A percentile compares a stretch with the other conserved stretches of the same genome.
Conservation (phyloP, 2,797 vertebrate genomes). For the Stomatorhinus walkeri region DNA sequence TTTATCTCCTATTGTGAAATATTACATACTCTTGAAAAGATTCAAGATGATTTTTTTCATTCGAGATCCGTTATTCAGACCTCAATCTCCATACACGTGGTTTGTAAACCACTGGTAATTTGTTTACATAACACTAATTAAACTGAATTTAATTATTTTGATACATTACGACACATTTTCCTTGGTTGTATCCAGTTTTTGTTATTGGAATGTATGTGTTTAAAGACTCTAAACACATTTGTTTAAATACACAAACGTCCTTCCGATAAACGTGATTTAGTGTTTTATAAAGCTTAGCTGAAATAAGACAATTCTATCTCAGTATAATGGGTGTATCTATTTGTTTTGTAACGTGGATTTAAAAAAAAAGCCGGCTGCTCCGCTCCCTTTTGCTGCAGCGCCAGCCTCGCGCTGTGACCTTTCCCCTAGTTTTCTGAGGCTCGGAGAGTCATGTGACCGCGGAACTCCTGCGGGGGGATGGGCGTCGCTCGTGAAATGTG, state of each 20-base stretch:
- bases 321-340: not conserved
- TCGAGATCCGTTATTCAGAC: not conserved
- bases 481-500: slow-evolving; percentile 27
- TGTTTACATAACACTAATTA: not conserved
- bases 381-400: not conserved
- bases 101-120: not conserved
- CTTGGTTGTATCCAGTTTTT: not conserved
- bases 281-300: not conserved
- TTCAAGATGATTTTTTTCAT: not conserved
- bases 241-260: not conserved
- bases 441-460: slow-evolving; percentile 58
- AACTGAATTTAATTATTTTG: not conserved
- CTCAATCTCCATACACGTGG: not conserved
- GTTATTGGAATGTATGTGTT: not conserved
- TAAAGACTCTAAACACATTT: not conserved
- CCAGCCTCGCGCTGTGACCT: slow-evolving; percentile 50
- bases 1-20: not conserved
- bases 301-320: not conserved
- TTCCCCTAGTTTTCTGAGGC: slow-evolving; percentile 67
- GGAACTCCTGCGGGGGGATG: slow-evolving; percentile 41
- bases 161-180: not conserved
- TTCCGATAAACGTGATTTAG: not conserved
- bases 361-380: not conserved
- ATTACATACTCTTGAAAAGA: not conserved
- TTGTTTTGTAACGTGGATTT: not conserved